Evolutionary conservation across 1,140 invertebrate species (phyloP).

Genomic region (Drosophila kikkawai): DNA sequence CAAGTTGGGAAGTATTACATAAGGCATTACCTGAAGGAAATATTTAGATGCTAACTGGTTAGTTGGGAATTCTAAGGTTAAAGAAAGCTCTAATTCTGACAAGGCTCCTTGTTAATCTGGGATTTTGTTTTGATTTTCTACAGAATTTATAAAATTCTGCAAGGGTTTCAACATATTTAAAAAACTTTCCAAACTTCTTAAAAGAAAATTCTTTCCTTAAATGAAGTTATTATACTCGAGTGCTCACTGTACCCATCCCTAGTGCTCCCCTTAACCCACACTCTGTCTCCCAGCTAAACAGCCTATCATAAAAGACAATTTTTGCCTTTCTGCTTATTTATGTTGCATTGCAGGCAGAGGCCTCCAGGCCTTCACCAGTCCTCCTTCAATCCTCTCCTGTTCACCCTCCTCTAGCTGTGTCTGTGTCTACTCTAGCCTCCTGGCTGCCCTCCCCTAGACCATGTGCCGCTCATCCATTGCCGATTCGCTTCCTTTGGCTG

Average conservation of each 20-base stretch:
- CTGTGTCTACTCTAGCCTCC: background rate
- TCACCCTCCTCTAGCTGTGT: conserved; percentile 1
- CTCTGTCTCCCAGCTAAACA: conserved; percentile 16
- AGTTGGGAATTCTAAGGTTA: background rate
- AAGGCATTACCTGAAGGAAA: no score
- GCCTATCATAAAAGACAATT: conserved; percentile 77
- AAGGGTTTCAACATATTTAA: no score
- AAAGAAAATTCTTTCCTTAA: no score
- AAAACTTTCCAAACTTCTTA: background rate
- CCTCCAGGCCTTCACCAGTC: background rate
- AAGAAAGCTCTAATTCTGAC: background rate
- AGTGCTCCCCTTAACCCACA: conserved; percentile 5
- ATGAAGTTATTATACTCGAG: background rate
- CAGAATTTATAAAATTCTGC: no score
- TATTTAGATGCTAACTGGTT: background rate
- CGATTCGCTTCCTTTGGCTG: conserved; percentile 12
- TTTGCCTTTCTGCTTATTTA: conserved; percentile 77
- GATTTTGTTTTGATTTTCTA: background rate
- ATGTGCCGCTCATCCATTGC: conserved; percentile 29
- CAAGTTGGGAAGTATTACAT: no score
- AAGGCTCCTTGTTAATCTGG: no score
- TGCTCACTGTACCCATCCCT: conserved; percentile 17
- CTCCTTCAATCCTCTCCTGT: background rate
- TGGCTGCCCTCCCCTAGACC: background rate
- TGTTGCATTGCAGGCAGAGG: conserved; percentile 65